Conservation (phyloP, 2,888 invertebrate genomes). For the Mycalesis mineus region DNA sequence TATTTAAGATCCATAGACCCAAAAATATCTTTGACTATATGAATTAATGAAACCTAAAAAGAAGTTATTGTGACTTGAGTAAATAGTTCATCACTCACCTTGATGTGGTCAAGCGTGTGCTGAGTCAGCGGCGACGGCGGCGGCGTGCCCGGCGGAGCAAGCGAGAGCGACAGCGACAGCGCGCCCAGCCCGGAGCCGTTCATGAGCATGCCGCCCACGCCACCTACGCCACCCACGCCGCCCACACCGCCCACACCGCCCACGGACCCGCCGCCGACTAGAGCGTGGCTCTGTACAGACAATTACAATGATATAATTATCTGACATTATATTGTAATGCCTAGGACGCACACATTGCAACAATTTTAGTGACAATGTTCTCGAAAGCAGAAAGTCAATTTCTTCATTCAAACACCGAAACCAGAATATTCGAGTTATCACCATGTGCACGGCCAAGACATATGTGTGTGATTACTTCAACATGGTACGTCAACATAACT, state of each 20-base stretch:
- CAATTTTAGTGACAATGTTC: too few relatives aligned
- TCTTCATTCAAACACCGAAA: too few relatives aligned
- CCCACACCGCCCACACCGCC: conserved; percentile 78
- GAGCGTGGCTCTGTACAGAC: conserved; percentile 50
- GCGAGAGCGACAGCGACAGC: conserved; percentile 86
- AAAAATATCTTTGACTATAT: too few relatives aligned
- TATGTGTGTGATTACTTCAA: too few relatives aligned
- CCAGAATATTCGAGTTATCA: too few relatives aligned
- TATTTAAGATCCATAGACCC: too few relatives aligned
- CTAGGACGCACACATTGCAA: too few relatives aligned
- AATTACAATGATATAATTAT: background rate
- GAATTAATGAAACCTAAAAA: too few relatives aligned
- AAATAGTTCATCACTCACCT: conserved; percentile 75
- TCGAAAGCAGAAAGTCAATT: too few relatives aligned
- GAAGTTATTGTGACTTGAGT: background rate
- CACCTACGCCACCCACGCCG: conserved; percentile 55
- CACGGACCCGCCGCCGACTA: conserved; percentile 70
- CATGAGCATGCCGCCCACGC: conserved; percentile 79
- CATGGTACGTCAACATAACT: too few relatives aligned
- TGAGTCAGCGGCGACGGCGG: conserved; percentile 85
- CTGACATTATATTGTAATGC: too few relatives aligned
- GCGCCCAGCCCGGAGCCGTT: conserved; percentile 81
- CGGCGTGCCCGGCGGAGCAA: conserved; percentile 86
- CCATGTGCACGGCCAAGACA: too few relatives aligned
- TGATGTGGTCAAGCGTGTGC: conserved; percentile 92